Conservation (phyloP, 1,140 invertebrate genomes). For the Cepaea nemoralis region DNA sequence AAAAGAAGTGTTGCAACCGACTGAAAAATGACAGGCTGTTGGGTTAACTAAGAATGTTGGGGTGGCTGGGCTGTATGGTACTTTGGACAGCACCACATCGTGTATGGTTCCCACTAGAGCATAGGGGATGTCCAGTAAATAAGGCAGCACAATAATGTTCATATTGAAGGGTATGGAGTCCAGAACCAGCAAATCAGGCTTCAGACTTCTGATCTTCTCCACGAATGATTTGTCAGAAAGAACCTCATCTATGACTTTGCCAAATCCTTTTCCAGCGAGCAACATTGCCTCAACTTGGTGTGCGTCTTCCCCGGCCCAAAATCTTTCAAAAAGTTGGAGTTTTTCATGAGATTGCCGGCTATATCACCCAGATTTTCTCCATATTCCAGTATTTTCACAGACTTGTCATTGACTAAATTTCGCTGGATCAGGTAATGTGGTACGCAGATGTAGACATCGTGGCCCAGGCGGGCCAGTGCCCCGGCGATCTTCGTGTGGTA, state of each 20-base stretch:
- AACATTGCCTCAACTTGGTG: background rate
- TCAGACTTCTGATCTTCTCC: background rate
- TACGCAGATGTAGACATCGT: constrained; percentile 36
- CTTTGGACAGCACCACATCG: too few relatives aligned
- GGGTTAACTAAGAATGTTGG: too few relatives aligned
- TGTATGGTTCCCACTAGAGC: constrained; percentile 27
- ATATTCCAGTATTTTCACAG: constrained; percentile 32
- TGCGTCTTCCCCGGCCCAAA: constrained; percentile 16
- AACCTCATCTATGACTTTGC: background rate
- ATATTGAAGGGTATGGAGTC: constrained; percentile 28
- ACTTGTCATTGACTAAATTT: constrained; percentile 9
- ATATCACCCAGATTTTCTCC: background rate
- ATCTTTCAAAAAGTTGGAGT: constrained; percentile 2
- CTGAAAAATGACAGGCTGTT: too few relatives aligned
- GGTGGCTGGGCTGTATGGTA: too few relatives aligned
- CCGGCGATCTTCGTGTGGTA: constrained; percentile 35
- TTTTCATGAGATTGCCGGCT: background rate
- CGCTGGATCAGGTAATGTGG: constrained; percentile 24
- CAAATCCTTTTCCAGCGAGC: background rate
- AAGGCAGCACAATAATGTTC: constrained; percentile 38
- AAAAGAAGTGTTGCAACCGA: too few relatives aligned
- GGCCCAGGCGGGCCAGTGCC: constrained; percentile 29
- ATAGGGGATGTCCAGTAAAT: constrained; percentile 42
- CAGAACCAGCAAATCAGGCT: constrained; percentile 40
- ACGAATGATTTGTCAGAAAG: constrained; percentile 3